A percentile compares a stretch with the other conserved stretches of the same genome.
Evolutionary conservation across 1,140 invertebrate species (phyloP).

Genomic region (Hyphantria cunea): DNA sequence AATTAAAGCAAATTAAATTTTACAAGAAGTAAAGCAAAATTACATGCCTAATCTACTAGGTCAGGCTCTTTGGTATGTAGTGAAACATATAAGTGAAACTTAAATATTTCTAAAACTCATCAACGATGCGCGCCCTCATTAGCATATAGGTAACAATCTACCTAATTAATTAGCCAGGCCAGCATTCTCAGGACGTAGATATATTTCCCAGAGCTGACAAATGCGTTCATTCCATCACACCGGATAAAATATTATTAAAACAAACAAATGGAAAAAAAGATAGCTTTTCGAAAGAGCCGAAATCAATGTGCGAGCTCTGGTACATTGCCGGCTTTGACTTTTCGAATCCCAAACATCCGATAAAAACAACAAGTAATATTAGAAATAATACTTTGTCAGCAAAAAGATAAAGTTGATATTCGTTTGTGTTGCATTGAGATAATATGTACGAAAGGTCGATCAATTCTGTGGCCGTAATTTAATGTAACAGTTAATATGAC

Average conservation of each 20-base stretch:
- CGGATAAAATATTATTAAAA: slow-evolving; percentile 81
- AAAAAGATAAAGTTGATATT: slow-evolving; percentile 35
- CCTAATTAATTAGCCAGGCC: slow-evolving; percentile 71
- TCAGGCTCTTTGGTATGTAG: too few relatives aligned
- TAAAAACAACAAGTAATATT: neutral
- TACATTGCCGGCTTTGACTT: slow-evolving; percentile 53
- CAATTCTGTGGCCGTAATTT: slow-evolving; percentile 76
- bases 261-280: slow-evolving; percentile 80
- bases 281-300: slow-evolving; percentile 77
- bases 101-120: slow-evolving; percentile 11
- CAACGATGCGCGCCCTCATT: slow-evolving; percentile 43
- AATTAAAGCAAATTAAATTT: too few relatives aligned
- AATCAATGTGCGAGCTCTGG: slow-evolving; percentile 78
- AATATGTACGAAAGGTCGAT: slow-evolving; percentile 66
- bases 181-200: slow-evolving; percentile 51
- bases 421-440: slow-evolving; percentile 34
- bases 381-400: slow-evolving; percentile 26
- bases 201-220: slow-evolving; percentile 77
- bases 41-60: too few relatives aligned
- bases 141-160: slow-evolving; percentile 46
- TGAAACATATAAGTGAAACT: too few relatives aligned
- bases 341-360: slow-evolving; percentile 40
- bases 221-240: slow-evolving; percentile 77
- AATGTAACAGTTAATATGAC: slow-evolving; percentile 82
- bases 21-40: neutral